Conservation (phyloP, 2,797 vertebrate genomes). For the Rhabdomys pumilio region DNA sequence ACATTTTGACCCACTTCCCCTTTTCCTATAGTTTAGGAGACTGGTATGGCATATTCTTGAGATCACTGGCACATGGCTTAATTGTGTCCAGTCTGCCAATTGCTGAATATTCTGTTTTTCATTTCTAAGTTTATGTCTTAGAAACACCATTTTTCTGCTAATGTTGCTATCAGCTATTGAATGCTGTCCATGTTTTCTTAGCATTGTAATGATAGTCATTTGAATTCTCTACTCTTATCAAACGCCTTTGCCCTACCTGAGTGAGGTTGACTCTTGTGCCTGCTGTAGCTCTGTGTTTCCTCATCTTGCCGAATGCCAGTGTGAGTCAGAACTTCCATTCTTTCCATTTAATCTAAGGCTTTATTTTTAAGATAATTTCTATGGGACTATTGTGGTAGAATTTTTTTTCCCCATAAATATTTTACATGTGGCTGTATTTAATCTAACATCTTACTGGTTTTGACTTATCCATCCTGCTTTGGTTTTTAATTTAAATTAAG, state of each 20-base stretch:
- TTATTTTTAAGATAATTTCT: neutral
- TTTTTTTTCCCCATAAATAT: neutral
- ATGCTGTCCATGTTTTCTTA: neutral
- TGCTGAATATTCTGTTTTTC: neutral
- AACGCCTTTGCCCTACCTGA: neutral
- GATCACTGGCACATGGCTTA: neutral
- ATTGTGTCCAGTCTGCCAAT: neutral
- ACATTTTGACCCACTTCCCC: neutral
- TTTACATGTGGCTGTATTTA: neutral
- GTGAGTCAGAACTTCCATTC: neutral
- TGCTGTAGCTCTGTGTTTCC: neutral
- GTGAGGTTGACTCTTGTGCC: neutral
- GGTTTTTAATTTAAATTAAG: neutral
- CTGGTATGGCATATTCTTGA: neutral
- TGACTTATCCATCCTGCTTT: neutral
- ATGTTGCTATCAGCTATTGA: neutral
- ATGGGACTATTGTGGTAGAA: neutral
- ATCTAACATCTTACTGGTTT: neutral
- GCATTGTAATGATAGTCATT: neutral
- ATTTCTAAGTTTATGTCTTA: neutral
- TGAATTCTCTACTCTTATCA: neutral
- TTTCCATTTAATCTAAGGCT: neutral
- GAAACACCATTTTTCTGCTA: neutral
- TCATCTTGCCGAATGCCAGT: neutral
- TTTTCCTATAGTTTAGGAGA: neutral